These are phyloP conservation scores for Tragopan temminckii DNA, from an alignment of 2,797 vertebrate species.

Conservation along the genomic window DNA sequence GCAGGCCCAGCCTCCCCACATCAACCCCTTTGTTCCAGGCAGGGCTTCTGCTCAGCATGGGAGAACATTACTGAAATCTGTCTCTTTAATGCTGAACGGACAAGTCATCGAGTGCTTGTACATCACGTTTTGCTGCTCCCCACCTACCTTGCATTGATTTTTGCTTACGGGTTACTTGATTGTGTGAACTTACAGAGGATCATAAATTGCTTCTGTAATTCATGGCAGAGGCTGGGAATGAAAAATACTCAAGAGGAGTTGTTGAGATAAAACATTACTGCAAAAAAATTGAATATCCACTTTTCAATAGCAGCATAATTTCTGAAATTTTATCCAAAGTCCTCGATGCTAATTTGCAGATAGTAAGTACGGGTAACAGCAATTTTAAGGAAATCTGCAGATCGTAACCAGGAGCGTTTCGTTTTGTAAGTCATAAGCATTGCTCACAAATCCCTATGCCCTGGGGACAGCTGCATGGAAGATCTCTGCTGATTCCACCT, in stretches of 20 bases:
- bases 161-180: constrained; percentile 52
- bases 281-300: neutral
- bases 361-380: neutral
- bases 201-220: constrained; percentile 36
- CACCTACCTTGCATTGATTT: constrained; percentile 39
- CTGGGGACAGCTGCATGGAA: neutral
- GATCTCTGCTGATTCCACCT: neutral
- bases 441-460: neutral
- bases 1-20: neutral
- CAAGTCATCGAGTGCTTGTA: neutral
- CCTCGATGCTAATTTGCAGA: neutral
- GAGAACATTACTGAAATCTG: constrained; percentile 17
- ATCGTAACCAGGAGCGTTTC: neutral
- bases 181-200: constrained; percentile 18
- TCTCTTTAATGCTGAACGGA: constrained; percentile 31
- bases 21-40: constrained; percentile 26
- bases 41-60: constrained; percentile 9
- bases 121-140: neutral
- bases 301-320: neutral
- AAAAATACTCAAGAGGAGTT: neutral
- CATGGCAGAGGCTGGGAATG: neutral
- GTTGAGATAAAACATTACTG: neutral
- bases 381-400: neutral
- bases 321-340: neutral
- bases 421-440: neutral